Conservation (phyloP, 1,140 invertebrate genomes). For the Scaptomyza graminum region DNA sequence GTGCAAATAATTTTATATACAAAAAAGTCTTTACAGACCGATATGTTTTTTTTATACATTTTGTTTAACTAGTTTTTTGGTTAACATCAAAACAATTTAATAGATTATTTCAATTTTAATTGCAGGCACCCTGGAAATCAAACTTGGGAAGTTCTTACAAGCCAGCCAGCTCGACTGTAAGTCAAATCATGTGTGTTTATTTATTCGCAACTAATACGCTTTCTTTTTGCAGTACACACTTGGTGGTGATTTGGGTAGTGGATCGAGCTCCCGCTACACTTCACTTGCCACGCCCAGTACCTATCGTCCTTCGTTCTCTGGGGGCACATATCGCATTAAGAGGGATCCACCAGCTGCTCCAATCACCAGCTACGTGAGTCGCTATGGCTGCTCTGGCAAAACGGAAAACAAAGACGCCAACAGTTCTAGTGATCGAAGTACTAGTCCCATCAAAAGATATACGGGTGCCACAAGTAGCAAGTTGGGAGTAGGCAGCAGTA, state of each 20-base stretch:
- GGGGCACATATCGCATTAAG: constrained; percentile 79
- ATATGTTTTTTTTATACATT: too few species aligned
- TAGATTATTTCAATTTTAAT: not conserved
- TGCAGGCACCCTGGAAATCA: constrained; percentile 77
- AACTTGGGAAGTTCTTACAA: constrained; percentile 72
- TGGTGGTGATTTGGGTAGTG: constrained; percentile 51
- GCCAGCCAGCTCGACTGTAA: constrained; percentile 59
- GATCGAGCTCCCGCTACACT: constrained; percentile 62
- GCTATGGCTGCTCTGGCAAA: constrained; percentile 59
- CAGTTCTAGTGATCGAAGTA: constrained; percentile 46
- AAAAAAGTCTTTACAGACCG: too few species aligned
- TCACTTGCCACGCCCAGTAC: constrained; percentile 72
- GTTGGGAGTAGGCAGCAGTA: constrained; percentile 43
- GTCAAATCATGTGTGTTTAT: not conserved
- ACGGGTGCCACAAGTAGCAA: constrained; percentile 52
- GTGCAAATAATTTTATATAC: too few species aligned
- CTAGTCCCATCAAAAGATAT: constrained; percentile 73
- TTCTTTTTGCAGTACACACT: constrained; percentile 60
- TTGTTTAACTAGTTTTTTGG: too few species aligned
- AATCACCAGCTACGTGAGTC: constrained; percentile 65
- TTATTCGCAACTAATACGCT: not conserved
- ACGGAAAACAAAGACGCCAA: constrained; percentile 49
- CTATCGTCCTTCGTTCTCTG: constrained; percentile 80
- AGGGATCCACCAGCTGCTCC: constrained; percentile 57
- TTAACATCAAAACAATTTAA: not conserved